Conservation (phyloP, 2,888 invertebrate species). For the Schrankia costaestrigalis region DNA sequence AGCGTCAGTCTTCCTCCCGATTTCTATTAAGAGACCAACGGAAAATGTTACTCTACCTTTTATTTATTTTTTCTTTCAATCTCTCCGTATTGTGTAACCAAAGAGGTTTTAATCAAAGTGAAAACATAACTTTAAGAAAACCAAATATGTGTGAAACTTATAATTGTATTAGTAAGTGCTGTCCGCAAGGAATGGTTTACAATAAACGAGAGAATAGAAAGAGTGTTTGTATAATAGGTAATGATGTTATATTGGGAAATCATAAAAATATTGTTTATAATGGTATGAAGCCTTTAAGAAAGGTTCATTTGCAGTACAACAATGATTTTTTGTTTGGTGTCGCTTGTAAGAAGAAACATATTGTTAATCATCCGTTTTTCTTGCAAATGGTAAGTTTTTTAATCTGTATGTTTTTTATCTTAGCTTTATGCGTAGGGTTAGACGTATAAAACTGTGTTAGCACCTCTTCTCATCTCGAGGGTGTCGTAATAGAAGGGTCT, state of each 20-base stretch:
- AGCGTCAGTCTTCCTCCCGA: conserved; percentile 14
- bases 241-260: conserved; percentile 12
- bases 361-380: conserved; percentile 16
- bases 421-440: too few species aligned
- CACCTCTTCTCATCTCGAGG: too few species aligned
- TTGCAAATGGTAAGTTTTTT: conserved; percentile 36
- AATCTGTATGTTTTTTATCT: too few species aligned
- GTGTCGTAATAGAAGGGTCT: too few species aligned
- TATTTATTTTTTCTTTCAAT: conserved; percentile 14
- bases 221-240: conserved; percentile 12
- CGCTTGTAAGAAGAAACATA: conserved; percentile 26
- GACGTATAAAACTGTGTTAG: too few species aligned
- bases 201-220: conserved; percentile 3
- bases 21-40: conserved; percentile 10
- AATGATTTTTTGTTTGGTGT: conserved; percentile 29
- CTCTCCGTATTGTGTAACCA: conserved; percentile 10
- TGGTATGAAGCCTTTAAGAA: conserved; percentile 5
- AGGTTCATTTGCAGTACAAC: conserved; percentile 18
- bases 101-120: conserved; percentile 12
- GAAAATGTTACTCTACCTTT: conserved; percentile 17
- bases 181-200: conserved; percentile 37
- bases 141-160: conserved; percentile 20
- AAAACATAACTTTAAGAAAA: conserved; percentile 3
- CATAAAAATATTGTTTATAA: conserved; percentile 24
- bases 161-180: conserved; percentile 48